Percentiles rank a stretch among this genome's conserved stretches.
These are phyloP conservation scores for Strigamia crassipes DNA, from an alignment of 2,888 invertebrate genomes.

Conservation along the genomic window DNA sequence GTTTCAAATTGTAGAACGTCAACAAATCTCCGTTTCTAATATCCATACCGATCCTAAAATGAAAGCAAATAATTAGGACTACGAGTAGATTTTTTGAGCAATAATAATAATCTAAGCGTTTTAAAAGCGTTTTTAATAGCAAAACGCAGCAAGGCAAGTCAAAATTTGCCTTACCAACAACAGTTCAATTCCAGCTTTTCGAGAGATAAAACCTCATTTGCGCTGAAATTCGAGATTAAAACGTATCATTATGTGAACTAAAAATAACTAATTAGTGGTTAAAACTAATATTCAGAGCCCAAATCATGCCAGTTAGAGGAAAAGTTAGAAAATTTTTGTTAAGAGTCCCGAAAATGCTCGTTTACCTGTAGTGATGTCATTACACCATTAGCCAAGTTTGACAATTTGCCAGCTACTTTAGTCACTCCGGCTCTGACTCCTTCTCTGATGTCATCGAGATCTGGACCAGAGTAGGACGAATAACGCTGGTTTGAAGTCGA, in stretches of 20 bases:
- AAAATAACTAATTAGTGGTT: neutral
- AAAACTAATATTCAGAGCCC: neutral
- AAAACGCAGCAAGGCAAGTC: constrained; percentile 6
- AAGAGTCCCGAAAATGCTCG: neutral
- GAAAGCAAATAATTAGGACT: neutral
- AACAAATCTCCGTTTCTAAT: neutral
- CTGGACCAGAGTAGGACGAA: constrained; percentile 62
- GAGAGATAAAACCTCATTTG: constrained; percentile 36
- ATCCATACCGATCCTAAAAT: neutral
- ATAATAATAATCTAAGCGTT: neutral
- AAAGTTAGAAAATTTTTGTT: neutral
- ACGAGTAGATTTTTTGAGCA: neutral
- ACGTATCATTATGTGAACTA: neutral
- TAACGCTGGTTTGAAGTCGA: constrained; percentile 29
- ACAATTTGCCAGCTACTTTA: constrained; percentile 94
- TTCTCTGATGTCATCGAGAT: constrained; percentile 95
- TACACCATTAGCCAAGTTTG: constrained; percentile 90
- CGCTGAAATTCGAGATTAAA: constrained; percentile 22
- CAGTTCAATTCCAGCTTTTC: constrained; percentile 17
- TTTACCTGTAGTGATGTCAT: constrained; percentile 89
- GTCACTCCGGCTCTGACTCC: constrained; percentile 96
- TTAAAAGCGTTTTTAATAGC: neutral
- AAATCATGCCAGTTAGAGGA: neutral
- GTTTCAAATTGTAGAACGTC: neutral
- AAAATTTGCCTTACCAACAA: constrained; percentile 31